Base-by-base conservation (phyloP, 2,888 invertebrate genomes). In the Drosophila merina region DNA sequence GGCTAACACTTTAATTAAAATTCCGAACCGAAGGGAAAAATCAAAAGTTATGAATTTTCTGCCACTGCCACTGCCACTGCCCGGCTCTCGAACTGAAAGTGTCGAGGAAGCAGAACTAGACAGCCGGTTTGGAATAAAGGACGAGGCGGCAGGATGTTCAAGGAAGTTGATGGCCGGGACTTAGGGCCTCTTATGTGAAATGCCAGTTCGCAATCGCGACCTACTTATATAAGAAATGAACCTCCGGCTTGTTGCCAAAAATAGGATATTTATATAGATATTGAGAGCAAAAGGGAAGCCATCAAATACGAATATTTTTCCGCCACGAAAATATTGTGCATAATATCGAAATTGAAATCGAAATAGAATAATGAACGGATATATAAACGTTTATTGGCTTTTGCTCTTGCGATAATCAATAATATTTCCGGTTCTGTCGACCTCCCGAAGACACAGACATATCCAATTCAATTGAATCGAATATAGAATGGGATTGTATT, bases 391-490 rank as follows among this genome's bases (percentile, higher is more conserved):
- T 74, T 79, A 79, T 60, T 74, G 58, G 55, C 57, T 72, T 63
- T 77, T 68, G 58, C 85, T 64, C 56, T 69, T 71, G 57, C 77
- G 75, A 84, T 84, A 84, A 84, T 84, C 84, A 87, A 87, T 87
- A 84, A 75, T 75, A 76, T 76, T 74, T 79, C 74, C 74, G 81
- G 49, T 20, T 67, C 38, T 48, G 58, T 48, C 52, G 40, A 30
- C 48, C 45, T 42, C 57, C 52, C 12, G 50, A 20, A 10, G 36
- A 36, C 8, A 52, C 30, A 2, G 12, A 12, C 59, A 25, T 44
- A 49, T 62, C 57, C 59, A 42, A 72, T 57, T 52, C 31, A 38
- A 57, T 64, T 6, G 12, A 36, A 36, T 56, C 40, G 40, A 40
- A 14, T 40, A 40, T 40, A 28, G 38, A 51, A 38, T 57, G 40